Conservation (phyloP, 2,113 vertebrate genomes). For the Sprattus sprattus region DNA sequence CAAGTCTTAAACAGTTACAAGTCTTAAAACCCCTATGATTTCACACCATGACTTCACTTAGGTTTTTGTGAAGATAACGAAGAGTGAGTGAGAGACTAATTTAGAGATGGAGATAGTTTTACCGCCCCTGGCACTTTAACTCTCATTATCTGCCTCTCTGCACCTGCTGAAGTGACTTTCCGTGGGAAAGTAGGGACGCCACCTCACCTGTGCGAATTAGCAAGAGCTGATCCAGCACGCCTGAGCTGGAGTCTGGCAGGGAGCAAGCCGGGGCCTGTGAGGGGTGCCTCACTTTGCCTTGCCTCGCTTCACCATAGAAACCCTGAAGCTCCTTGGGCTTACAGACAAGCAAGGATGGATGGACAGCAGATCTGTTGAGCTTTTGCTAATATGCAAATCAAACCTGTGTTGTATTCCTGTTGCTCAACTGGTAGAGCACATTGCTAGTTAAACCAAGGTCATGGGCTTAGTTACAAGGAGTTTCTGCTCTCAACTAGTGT, state of each 20-base stretch:
- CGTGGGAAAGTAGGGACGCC: background rate
- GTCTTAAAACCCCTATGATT: too few relatives aligned
- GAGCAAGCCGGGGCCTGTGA: slow-evolving; percentile 52
- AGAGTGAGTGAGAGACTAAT: background rate
- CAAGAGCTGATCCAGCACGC: slow-evolving; percentile 13
- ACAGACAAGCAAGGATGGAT: background rate
- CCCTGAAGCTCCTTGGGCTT: background rate
- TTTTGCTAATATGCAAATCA: slow-evolving; percentile 3
- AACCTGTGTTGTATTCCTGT: background rate
- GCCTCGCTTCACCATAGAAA: background rate
- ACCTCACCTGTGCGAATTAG: slow-evolving; percentile 23
- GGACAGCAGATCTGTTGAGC: background rate
- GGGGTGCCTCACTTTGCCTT: slow-evolving; percentile 3
- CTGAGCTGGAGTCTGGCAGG: slow-evolving; percentile 25
- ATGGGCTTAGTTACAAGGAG: background rate
- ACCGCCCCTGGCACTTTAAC: slow-evolving; percentile 17
- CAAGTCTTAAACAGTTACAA: too few relatives aligned
- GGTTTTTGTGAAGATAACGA: background rate
- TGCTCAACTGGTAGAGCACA: background rate
- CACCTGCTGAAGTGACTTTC: slow-evolving; percentile 13
- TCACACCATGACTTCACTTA: too few relatives aligned
- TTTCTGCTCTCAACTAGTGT: background rate
- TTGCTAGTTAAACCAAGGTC: background rate
- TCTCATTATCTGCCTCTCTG: slow-evolving; percentile 30
- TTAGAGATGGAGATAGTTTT: background rate